Evolutionary conservation across 2,797 vertebrate genomes (phyloP).

Genomic region (Molossus alvarezi): DNA sequence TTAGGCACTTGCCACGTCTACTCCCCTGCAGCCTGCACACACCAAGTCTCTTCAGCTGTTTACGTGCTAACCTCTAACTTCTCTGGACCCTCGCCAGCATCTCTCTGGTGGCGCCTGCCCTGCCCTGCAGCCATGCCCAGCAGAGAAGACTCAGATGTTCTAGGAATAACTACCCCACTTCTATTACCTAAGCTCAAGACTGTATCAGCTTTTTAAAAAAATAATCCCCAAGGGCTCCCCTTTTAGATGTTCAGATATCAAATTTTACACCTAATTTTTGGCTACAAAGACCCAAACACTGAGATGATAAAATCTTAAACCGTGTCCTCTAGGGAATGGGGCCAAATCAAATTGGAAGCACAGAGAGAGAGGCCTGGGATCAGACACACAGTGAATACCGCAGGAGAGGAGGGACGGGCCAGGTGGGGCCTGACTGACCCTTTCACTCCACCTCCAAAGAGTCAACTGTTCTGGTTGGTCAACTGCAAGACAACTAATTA

Average conservation of each 20-base stretch:
- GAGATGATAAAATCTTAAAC: neutral
- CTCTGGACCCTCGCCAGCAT: neutral
- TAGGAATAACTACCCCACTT: neutral
- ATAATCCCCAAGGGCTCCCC: neutral
- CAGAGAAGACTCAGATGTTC: too few relatives aligned
- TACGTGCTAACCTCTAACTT: neutral
- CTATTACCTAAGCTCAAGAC: neutral
- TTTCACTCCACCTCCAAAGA: neutral
- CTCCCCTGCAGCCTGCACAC: neutral
- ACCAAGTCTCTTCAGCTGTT: too few relatives aligned
- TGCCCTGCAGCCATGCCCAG: neutral
- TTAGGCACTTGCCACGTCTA: neutral
- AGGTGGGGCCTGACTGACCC: neutral
- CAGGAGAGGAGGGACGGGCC: neutral
- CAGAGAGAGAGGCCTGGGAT: neutral
- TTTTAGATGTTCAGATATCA: constrained; percentile 25
- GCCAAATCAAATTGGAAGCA: neutral
- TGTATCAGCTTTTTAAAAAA: neutral
- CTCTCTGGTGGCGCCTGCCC: neutral
- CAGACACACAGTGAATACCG: neutral
- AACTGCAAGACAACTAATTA: neutral
- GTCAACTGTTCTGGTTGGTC: neutral
- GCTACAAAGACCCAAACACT: constrained; percentile 30
- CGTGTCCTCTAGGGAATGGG: neutral
- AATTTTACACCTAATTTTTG: constrained; percentile 47